phyloP scores from a whole-genome alignment of 2,888 invertebrate genomes.

The Thecophora atra region DNA sequence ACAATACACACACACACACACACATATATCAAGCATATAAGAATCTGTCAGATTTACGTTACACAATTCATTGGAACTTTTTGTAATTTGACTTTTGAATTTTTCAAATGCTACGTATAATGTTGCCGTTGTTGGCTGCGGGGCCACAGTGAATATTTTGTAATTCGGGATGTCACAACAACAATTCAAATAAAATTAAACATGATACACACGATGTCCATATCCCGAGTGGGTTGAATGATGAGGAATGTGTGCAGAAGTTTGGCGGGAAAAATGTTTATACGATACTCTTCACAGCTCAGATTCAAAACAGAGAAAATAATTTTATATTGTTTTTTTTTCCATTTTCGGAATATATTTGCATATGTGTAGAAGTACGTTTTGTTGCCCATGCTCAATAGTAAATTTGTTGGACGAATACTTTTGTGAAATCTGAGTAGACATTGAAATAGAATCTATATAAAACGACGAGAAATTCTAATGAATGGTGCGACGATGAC shows the following conservation, averaged over 20 bases:
- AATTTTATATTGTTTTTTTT: slow-evolving; percentile 20
- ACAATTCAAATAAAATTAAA: neutral
- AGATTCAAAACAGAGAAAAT: slow-evolving; percentile 34
- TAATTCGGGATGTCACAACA: slow-evolving; percentile 1
- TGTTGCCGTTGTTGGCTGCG: neutral
- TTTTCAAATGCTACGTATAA: too few relatives aligned
- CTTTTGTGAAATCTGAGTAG: slow-evolving; percentile 26
- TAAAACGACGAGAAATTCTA: slow-evolving; percentile 32
- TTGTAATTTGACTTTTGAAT: slow-evolving; percentile 19
- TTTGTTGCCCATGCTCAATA: slow-evolving; percentile 20
- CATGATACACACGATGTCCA: neutral
- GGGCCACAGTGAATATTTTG: slow-evolving; percentile 1
- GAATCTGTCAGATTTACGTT: slow-evolving; percentile 21
- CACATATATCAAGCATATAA: neutral
- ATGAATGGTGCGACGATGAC: slow-evolving; percentile 26
- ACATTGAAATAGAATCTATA: slow-evolving; percentile 31
- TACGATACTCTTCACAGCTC: slow-evolving; percentile 37
- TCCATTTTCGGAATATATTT: slow-evolving; percentile 24
- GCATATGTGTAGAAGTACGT: slow-evolving; percentile 2
- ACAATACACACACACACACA: slow-evolving; percentile 19
- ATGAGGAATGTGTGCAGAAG: slow-evolving; percentile 9
- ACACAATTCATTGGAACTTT: slow-evolving; percentile 32
- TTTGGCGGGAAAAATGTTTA: slow-evolving; percentile 31
- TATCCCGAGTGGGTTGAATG: slow-evolving; percentile 4
- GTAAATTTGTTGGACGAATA: slow-evolving; percentile 36